phyloP scores from a whole-genome alignment of 2,113 vertebrate genomes.

The Theristicus caerulescens region DNA sequence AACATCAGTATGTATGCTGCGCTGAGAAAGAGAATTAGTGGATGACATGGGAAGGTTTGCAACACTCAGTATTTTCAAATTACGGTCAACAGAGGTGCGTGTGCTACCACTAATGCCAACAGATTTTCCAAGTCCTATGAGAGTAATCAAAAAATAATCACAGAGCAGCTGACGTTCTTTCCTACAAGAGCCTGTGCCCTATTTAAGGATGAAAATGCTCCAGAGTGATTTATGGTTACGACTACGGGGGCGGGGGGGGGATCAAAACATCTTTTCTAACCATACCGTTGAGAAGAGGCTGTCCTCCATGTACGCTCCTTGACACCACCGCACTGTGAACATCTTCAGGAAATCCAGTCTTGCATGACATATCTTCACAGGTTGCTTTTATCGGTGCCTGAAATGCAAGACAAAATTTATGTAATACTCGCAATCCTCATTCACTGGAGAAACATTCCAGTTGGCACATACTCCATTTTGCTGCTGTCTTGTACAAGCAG shows the following conservation, averaged over 20 bases:
- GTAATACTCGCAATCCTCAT: conserved; percentile 46
- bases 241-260: background rate
- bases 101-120: background rate
- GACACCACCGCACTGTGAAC: conserved; percentile 86
- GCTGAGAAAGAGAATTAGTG: background rate
- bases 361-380: conserved; percentile 85
- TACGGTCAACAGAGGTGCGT: background rate
- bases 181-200: background rate
- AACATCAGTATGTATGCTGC: background rate
- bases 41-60: background rate
- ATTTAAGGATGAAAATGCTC: background rate
- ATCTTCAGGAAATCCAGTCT: conserved; percentile 93
- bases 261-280: background rate
- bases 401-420: conserved; percentile 71
- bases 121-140: conserved; percentile 32
- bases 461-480: conserved; percentile 64
- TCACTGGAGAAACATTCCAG: conserved; percentile 67
- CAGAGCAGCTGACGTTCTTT: background rate
- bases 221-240: background rate
- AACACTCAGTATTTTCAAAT: background rate
- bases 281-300: conserved; percentile 91
- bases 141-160: background rate
- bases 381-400: conserved; percentile 88
- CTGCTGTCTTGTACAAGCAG: conserved; percentile 76
- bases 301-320: conserved; percentile 83